Evolutionary conservation across 2,888 invertebrate genomes (phyloP).

Genomic region (Lucinisca nassula): DNA sequence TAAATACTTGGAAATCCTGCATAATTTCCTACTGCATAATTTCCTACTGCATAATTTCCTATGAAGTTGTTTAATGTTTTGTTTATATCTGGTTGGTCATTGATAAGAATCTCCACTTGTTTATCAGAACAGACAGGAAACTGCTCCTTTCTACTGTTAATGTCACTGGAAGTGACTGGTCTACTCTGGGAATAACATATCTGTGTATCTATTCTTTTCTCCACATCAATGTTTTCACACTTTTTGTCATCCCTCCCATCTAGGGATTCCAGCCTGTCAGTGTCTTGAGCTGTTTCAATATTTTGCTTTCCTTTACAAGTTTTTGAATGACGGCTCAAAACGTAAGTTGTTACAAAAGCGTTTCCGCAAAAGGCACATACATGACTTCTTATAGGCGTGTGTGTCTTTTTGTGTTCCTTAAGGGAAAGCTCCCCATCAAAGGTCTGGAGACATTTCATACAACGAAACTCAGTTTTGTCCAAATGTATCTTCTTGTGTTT

Average conservation of each 20-base stretch:
- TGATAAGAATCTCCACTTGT: neutral
- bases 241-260: too few species aligned
- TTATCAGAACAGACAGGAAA: too few species aligned
- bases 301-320: neutral
- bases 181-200: too few species aligned
- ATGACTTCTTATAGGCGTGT: neutral
- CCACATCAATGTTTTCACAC: too few species aligned
- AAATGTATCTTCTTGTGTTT: constrained; percentile 93
- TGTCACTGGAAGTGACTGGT: too few species aligned
- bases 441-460: neutral
- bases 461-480: neutral
- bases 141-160: too few species aligned
- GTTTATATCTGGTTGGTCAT: neutral
- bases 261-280: too few species aligned
- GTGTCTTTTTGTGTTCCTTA: neutral
- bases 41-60: too few species aligned
- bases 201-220: too few species aligned
- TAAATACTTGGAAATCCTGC: too few species aligned
- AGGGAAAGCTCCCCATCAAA: neutral
- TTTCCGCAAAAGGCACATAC: constrained; percentile 16
- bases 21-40: too few species aligned
- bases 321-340: neutral
- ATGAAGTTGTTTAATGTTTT: too few species aligned
- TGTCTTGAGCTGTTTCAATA: neutral
- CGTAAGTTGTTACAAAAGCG: neutral